Evolutionary conservation across 2,113 vertebrate genomes (phyloP), one percentile per base, ranked within the genome.

Genomic region (Chamaea fasciata): DNA sequence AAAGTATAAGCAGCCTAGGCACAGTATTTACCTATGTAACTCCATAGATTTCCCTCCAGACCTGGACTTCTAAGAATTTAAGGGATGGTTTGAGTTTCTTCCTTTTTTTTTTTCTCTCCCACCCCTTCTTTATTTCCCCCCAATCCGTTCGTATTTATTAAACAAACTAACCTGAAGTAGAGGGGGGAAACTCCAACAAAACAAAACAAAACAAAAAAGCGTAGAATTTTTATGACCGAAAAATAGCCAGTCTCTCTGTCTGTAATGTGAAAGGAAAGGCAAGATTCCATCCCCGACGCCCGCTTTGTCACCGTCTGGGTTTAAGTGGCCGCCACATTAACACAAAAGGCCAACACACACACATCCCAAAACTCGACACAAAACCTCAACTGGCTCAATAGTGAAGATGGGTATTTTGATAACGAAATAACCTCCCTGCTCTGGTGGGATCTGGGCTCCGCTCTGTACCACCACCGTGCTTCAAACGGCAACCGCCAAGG

Each of bases 21-120:
- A 81, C 92, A 89, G 89, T 97, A 96, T 97, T 98, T 97, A 95
- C 96, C 95, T 70, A 69, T 56, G 95, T 93, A 95, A 91, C 95
- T 64, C 90, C 90, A 64, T 87, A 94, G 90, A 95, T 96, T 96
- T 93, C 92, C 95, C 92, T 75, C 73, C 87, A 81, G 94, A 95
- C 76, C n/a, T 57, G 76, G 83, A 88, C 91, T 93, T 93, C 92
- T 67, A 94, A 85, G 87, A 85, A 92, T 95, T 92, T 77, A 89
- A 76, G 33, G 91, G 63, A 69, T 37, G 26, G 24, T 88, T 94
- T 88, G 77, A 33, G 2, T 67, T 95, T 78, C 33, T 41, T 49
- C n/a, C 33, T 26, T 60, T 35, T 5, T 7, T 6, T 13, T 16
- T 7, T 3, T 1, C 4, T 2, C 18, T 7, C 16, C 15, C 13